These are phyloP conservation scores for Circaetus gallicus DNA, from an alignment of 2,113 vertebrate species.

Conservation along the genomic window DNA sequence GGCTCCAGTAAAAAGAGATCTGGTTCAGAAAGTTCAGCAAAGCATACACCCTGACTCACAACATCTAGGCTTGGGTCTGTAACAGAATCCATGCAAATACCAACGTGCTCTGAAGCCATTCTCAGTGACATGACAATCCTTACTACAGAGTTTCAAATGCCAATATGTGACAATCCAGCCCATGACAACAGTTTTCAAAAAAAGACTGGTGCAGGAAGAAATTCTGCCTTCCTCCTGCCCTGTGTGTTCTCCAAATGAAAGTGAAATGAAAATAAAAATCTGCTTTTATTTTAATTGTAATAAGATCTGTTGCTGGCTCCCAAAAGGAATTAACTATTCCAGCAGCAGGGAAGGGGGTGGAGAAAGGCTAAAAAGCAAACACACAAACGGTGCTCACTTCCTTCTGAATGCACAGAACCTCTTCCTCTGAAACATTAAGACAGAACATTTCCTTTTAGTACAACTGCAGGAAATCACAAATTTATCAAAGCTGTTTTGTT, in stretches of 20 bases:
- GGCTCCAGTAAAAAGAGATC: background rate
- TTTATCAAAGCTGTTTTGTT: background rate
- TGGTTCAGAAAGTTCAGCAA: background rate
- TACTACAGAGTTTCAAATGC: background rate
- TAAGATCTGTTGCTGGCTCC: background rate
- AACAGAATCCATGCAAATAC: background rate
- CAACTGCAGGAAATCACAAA: slow-evolving; percentile 17
- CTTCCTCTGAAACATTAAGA: background rate
- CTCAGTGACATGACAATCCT: background rate
- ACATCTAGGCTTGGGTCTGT: background rate
- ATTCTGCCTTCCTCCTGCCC: background rate
- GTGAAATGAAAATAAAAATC: background rate
- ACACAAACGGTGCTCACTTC: background rate
- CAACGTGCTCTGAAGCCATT: background rate
- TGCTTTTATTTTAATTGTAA: background rate
- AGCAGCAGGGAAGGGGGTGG: background rate
- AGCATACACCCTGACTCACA: background rate
- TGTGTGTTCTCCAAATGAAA: background rate
- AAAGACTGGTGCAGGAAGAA: background rate
- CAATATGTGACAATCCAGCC: background rate
- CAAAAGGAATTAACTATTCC: background rate
- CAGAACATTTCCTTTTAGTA: slow-evolving; percentile 5
- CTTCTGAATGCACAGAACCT: background rate
- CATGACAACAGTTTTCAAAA: background rate
- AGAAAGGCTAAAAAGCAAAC: background rate